Conservation (phyloP, 2,797 vertebrate genomes). For the Cephalopachus bancanus region DNA sequence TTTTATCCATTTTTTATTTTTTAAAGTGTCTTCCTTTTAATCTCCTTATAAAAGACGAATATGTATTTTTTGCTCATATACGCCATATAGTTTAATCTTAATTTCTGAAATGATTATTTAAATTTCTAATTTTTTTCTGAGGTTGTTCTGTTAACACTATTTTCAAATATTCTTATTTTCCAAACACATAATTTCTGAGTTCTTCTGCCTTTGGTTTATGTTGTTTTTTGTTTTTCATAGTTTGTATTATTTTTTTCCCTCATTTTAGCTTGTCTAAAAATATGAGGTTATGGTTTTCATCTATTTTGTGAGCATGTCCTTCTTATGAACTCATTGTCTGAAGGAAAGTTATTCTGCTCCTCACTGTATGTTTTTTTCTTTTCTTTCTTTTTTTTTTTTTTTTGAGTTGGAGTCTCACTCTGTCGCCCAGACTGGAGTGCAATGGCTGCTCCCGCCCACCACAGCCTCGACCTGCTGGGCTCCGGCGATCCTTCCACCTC, state of each 20-base stretch:
- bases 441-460: no score
- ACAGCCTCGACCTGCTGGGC: no score
- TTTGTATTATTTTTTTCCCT: neutral
- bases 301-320: constrained; percentile 2
- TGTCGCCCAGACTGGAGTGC: no score
- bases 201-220: neutral
- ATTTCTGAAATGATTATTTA: constrained; percentile 1
- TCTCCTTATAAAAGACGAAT: neutral
- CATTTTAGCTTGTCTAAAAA: constrained; percentile 36
- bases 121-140: constrained; percentile 11
- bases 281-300: neutral
- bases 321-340: neutral
- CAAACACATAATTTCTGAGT: neutral
- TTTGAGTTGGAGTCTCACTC: no score
- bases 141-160: neutral
- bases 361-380: neutral
- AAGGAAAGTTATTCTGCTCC: neutral
- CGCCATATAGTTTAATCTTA: neutral
- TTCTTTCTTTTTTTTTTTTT: neutral
- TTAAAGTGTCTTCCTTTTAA: neutral
- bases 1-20: neutral
- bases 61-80: neutral
- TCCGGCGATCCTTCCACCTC: no score
- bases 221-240: neutral
- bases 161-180: constrained; percentile 27